These are phyloP conservation scores for Lingula anatina DNA, from an alignment of 2,888 invertebrate species.

Conservation along the genomic window DNA sequence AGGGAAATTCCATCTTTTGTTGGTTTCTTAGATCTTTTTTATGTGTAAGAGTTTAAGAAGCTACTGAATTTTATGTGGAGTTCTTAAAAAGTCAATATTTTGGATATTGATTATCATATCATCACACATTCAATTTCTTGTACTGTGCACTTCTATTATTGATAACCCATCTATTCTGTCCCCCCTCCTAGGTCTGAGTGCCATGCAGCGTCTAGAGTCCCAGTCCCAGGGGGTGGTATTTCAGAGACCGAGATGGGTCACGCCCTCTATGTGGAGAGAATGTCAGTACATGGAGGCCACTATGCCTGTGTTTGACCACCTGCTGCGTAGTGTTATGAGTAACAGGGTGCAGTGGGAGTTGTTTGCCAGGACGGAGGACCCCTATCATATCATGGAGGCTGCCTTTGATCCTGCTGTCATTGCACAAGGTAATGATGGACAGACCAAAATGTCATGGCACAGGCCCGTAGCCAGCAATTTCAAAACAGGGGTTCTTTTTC, in stretches of 20 bases:
- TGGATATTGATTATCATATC: too few relatives aligned
- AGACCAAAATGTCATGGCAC: background rate
- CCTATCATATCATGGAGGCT: slow-evolving; percentile 28
- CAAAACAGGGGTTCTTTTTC: too few relatives aligned
- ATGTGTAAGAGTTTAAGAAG: too few relatives aligned
- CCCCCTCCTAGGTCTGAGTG: slow-evolving; percentile 37
- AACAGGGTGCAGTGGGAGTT: slow-evolving; percentile 35
- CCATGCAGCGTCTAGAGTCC: slow-evolving; percentile 38
- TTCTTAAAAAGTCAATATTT: too few relatives aligned
- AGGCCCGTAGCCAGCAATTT: too few relatives aligned
- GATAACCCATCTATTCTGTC: too few relatives aligned
- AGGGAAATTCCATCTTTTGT: too few relatives aligned
- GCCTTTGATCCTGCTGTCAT: slow-evolving; percentile 4
- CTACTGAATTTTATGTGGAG: too few relatives aligned
- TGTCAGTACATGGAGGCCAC: slow-evolving; percentile 43
- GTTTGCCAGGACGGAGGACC: slow-evolving; percentile 27
- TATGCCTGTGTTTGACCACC: slow-evolving; percentile 23
- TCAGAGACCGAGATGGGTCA: slow-evolving; percentile 30
- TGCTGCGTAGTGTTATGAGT: slow-evolving; percentile 37
- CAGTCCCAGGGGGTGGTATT: slow-evolving; percentile 19
- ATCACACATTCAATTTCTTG: too few relatives aligned
- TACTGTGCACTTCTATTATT: too few relatives aligned
- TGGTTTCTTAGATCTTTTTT: too few relatives aligned
- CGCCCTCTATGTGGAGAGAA: slow-evolving; percentile 35
- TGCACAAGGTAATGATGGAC: background rate